Evolutionary conservation across 2,888 invertebrate genomes (phyloP).

Genomic region (Cantharis nigra): DNA sequence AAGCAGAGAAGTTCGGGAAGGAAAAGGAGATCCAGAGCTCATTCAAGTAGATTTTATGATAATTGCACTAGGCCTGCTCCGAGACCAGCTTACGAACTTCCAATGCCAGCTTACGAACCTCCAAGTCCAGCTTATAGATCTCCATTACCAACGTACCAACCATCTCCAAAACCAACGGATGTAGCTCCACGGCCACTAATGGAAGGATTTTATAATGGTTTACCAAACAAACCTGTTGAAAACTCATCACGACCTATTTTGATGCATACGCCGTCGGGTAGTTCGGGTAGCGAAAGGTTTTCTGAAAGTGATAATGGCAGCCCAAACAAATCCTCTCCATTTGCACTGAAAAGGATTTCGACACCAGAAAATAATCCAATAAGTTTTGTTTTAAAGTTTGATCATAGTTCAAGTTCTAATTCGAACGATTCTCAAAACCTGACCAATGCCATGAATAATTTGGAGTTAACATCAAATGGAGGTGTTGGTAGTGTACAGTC

Average conservation of each 20-base stretch:
- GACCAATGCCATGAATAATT: neutral
- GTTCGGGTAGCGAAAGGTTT: neutral
- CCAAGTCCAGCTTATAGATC: neutral
- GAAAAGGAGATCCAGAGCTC: neutral
- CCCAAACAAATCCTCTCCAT: neutral
- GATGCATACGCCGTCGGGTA: neutral
- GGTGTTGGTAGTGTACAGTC: neutral
- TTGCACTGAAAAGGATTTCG: neutral
- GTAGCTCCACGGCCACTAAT: neutral
- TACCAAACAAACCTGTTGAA: neutral
- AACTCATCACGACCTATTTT: neutral
- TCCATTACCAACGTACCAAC: too few relatives aligned
- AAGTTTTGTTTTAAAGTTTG: neutral
- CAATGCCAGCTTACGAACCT: neutral
- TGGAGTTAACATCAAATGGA: neutral
- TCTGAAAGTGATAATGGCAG: neutral
- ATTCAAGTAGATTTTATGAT: slow-evolving; percentile 1
- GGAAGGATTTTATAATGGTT: neutral
- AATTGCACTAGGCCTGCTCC: neutral
- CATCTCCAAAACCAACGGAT: too few relatives aligned
- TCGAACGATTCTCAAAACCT: neutral
- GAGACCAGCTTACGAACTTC: neutral
- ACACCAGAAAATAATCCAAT: neutral
- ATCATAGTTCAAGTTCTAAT: neutral
- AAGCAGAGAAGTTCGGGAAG: slow-evolving; percentile 34